Evolutionary conservation across 2,888 invertebrate species (phyloP).

Genomic region (Drosophila neoperkinsi): DNA sequence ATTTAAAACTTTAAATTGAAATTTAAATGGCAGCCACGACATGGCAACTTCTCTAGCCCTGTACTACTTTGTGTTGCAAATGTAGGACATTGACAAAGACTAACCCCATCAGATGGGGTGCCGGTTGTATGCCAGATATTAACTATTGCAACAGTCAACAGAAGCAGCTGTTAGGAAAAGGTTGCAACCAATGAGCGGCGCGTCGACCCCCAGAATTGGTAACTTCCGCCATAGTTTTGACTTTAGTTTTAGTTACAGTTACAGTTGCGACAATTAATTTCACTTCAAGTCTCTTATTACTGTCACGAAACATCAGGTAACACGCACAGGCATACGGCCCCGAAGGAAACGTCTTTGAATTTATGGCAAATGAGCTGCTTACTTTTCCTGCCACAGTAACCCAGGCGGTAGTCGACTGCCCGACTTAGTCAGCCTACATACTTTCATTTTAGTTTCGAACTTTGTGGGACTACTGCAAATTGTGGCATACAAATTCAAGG

Average conservation of each 20-base stretch:
- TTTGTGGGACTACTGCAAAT: slow-evolving; percentile 52
- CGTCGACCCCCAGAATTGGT: slow-evolving; percentile 13
- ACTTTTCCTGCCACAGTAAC: slow-evolving; percentile 46
- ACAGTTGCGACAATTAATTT: slow-evolving; percentile 75
- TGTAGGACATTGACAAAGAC: slow-evolving; percentile 5
- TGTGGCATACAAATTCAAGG: slow-evolving; percentile 65
- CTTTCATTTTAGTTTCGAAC: slow-evolving; percentile 60
- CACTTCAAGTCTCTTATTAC: slow-evolving; percentile 72
- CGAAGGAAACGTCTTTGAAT: slow-evolving; percentile 58
- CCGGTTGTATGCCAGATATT: slow-evolving; percentile 22
- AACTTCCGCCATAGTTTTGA: slow-evolving; percentile 45
- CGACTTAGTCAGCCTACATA: slow-evolving; percentile 31
- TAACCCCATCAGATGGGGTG: slow-evolving; percentile 19
- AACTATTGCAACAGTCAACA: slow-evolving; percentile 2
- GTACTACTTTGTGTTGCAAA: slow-evolving; percentile 51
- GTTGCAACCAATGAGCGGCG: slow-evolving; percentile 25
- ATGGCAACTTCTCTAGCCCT: slow-evolving; percentile 54
- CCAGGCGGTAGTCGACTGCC: slow-evolving; percentile 21
- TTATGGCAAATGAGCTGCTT: slow-evolving; percentile 66
- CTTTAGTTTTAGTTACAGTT: slow-evolving; percentile 33
- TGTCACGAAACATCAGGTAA: slow-evolving; percentile 70
- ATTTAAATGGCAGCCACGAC: slow-evolving; percentile 53
- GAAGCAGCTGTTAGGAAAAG: slow-evolving; percentile 17
- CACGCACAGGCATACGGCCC: slow-evolving; percentile 65
- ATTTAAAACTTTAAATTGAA: slow-evolving; percentile 50